A percentile compares a stretch with the other conserved stretches of the same genome.
These are phyloP conservation scores for Polydrusus pterygomalis DNA, from an alignment of 2,888 invertebrate genomes.

Conservation along the genomic window DNA sequence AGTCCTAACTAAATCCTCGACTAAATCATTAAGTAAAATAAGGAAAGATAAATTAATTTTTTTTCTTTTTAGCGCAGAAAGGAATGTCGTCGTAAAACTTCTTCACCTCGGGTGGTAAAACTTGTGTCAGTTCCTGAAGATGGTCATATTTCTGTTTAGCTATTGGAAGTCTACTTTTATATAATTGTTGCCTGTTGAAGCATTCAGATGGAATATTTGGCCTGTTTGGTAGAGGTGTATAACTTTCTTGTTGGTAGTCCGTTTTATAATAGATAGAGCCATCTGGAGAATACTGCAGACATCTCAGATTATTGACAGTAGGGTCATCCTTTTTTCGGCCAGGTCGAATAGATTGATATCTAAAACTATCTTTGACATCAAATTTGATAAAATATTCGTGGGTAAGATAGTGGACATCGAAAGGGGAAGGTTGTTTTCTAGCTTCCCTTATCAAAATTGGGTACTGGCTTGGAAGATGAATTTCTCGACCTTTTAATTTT, in stretches of 20 bases:
- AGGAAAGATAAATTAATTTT: neutral
- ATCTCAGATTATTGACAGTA: neutral
- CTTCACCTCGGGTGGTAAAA: neutral
- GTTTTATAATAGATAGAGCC: neutral
- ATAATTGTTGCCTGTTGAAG: neutral
- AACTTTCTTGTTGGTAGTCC: neutral
- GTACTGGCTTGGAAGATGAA: too few species aligned
- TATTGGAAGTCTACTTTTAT: neutral
- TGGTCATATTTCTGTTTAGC: neutral
- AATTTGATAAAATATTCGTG: neutral
- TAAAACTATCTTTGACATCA: too few species aligned
- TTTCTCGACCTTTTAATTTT: neutral
- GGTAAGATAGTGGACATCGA: neutral
- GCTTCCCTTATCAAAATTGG: neutral
- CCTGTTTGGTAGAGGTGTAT: neutral
- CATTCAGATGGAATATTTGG: neutral
- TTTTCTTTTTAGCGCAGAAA: neutral
- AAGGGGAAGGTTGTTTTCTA: neutral
- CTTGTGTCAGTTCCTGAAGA: slow-evolving; percentile 1
- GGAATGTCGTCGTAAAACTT: neutral
- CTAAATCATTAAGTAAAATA: neutral
- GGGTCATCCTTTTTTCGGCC: neutral
- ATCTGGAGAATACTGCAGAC: neutral
- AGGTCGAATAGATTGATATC: too few species aligned
- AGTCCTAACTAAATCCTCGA: neutral